A percentile compares a stretch with the other conserved stretches of the same genome.
phyloP scores from a whole-genome alignment of 2,113 vertebrate genomes.

The Pluvianellus socialis region DNA sequence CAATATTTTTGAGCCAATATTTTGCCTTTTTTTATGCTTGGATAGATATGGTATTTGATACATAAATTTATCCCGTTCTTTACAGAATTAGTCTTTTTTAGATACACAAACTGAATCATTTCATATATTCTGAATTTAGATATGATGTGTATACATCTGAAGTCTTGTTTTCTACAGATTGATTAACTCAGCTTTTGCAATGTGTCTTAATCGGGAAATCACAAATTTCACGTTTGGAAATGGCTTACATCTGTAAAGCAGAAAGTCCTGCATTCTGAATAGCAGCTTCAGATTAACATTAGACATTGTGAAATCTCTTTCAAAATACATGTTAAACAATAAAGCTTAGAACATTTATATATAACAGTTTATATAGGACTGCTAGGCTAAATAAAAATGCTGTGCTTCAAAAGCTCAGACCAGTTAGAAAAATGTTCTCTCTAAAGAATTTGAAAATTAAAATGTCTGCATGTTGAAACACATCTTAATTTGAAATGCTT shows the following conservation, averaged over 20 bases:
- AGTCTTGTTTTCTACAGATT: background rate
- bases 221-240: background rate
- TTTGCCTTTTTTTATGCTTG: background rate
- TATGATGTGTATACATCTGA: background rate
- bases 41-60: background rate
- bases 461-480: constrained; percentile 64
- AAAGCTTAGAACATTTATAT: constrained; percentile 6
- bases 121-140: background rate
- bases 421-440: constrained; percentile 54
- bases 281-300: constrained; percentile 42
- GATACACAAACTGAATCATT: background rate
- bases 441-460: constrained; percentile 75
- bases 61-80: background rate
- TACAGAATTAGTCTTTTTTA: background rate
- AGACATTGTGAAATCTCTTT: constrained; percentile 38
- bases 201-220: background rate
- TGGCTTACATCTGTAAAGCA: background rate
- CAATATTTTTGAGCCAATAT: background rate
- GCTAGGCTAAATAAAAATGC: constrained; percentile 68
- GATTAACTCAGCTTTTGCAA: background rate
- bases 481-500: constrained; percentile 74
- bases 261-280: constrained; percentile 6
- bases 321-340: constrained; percentile 34
- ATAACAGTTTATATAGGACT: constrained; percentile 10
- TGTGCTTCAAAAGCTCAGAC: constrained; percentile 46